These are phyloP conservation scores for Accipiter cooperii DNA, from an alignment of 2,113 vertebrate species.

Conservation along the genomic window DNA sequence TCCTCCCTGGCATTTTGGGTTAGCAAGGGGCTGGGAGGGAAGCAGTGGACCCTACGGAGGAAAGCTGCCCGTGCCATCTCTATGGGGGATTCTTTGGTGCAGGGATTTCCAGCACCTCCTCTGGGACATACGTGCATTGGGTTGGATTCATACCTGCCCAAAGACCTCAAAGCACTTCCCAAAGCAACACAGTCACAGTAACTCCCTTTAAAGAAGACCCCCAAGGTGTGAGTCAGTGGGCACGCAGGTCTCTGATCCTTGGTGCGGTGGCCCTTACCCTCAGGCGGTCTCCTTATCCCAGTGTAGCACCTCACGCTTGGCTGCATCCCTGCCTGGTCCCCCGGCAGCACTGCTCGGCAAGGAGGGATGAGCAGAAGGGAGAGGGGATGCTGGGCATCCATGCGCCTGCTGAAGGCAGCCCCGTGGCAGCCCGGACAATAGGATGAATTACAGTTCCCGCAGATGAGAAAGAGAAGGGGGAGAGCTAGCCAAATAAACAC, in stretches of 20 bases:
- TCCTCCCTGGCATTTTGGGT: background rate
- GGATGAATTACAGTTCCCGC: background rate
- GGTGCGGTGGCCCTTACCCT: background rate
- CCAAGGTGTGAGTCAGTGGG: rapidly evolving
- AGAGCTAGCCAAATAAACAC: background rate
- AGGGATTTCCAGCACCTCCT: background rate
- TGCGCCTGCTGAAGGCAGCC: background rate
- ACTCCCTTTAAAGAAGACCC: background rate
- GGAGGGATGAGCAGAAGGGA: background rate
- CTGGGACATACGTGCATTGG: rapidly evolving
- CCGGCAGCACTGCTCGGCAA: background rate
- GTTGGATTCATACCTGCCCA: background rate
- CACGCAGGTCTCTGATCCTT: background rate
- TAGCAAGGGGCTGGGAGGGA: background rate
- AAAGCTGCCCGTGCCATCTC: background rate
- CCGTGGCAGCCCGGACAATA: rapidly evolving
- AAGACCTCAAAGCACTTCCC: background rate
- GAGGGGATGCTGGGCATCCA: background rate
- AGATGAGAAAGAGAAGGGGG: background rate
- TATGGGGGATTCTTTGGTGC: background rate
- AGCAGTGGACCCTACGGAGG: background rate
- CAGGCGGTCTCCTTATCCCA: background rate
- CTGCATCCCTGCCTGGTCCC: background rate
- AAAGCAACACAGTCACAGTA: background rate
- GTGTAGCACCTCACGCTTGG: background rate